A percentile compares a stretch with the other conserved stretches of the same genome.
Evolutionary conservation across 2,113 vertebrate species (phyloP).

Genomic region (Bufo gargarizans): DNA sequence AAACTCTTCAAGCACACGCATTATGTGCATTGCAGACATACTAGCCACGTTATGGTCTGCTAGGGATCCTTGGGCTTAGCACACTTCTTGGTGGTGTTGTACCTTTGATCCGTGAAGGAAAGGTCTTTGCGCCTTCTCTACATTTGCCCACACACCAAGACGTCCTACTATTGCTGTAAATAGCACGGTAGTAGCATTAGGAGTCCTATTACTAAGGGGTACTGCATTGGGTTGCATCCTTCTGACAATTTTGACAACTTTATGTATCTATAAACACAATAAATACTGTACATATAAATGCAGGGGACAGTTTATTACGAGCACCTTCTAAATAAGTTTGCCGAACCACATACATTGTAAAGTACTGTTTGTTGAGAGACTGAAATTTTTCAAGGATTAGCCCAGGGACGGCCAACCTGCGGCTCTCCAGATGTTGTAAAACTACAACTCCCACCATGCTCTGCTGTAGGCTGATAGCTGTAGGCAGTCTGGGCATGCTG

Average conservation of each 20-base stretch:
- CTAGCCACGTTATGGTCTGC: constrained; percentile 44
- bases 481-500: too few species aligned
- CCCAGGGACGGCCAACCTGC: too few species aligned
- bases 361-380: neutral
- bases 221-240: neutral
- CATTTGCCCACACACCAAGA: constrained; percentile 40
- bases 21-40: constrained; percentile 19
- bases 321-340: neutral
- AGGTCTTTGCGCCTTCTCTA: neutral
- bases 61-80: constrained; percentile 42
- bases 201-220: neutral
- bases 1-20: constrained; percentile 5
- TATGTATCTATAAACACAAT: neutral
- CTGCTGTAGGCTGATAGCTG: too few species aligned
- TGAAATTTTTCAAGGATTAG: neutral
- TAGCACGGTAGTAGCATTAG: neutral
- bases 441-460: too few species aligned
- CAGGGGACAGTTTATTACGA: neutral
- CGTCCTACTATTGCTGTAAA: neutral
- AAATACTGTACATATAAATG: neutral
- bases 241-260: neutral
- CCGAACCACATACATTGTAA: neutral
- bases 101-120: constrained; percentile 33
- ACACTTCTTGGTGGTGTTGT: constrained; percentile 23
- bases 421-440: too few species aligned